phyloP scores from a whole-genome alignment of 2,888 invertebrate species.

The Hedya salicella region DNA sequence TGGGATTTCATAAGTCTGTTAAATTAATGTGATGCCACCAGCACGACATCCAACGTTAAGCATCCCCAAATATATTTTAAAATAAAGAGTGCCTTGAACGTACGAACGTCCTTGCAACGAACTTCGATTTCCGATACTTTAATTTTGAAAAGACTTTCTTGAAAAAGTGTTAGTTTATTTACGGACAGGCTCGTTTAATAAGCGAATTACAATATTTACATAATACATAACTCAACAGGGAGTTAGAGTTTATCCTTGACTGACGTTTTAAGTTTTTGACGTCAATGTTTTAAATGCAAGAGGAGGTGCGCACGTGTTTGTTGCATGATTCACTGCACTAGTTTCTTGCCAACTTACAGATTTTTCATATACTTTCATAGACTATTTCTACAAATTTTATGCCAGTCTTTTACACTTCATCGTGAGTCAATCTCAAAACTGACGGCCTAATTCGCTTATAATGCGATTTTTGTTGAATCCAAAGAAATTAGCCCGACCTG shows the following conservation, averaged over 20 bases:
- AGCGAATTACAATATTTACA: constrained; percentile 30
- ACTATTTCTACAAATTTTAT: constrained; percentile 24
- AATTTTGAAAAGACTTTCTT: constrained; percentile 12
- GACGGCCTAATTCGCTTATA: constrained; percentile 16
- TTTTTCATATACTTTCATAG: constrained; percentile 18
- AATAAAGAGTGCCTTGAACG: constrained; percentile 59
- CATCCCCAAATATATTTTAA: constrained; percentile 68
- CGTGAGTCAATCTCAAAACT: constrained; percentile 16
- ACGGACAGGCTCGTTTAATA: constrained; percentile 13
- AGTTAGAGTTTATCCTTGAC: constrained; percentile 51
- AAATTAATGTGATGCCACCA: constrained; percentile 58
- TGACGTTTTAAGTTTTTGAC: constrained; percentile 63
- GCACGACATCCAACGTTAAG: constrained; percentile 54
- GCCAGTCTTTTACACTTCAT: constrained; percentile 22
- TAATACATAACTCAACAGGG: constrained; percentile 33
- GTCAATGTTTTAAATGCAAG: constrained; percentile 67
- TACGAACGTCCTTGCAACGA: constrained; percentile 45
- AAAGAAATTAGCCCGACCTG: constrained; percentile 3
- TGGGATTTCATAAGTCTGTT: constrained; percentile 61
- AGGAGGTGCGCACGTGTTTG: constrained; percentile 53
- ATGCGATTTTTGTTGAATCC: constrained; percentile 4
- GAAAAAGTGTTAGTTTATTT: constrained; percentile 14
- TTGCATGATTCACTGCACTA: constrained; percentile 60
- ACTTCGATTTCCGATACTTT: constrained; percentile 6
- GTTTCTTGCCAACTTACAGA: constrained; percentile 48